Base-by-base conservation (phyloP, 2,113 vertebrate genomes). In the Engystomops pustulosus region DNA sequence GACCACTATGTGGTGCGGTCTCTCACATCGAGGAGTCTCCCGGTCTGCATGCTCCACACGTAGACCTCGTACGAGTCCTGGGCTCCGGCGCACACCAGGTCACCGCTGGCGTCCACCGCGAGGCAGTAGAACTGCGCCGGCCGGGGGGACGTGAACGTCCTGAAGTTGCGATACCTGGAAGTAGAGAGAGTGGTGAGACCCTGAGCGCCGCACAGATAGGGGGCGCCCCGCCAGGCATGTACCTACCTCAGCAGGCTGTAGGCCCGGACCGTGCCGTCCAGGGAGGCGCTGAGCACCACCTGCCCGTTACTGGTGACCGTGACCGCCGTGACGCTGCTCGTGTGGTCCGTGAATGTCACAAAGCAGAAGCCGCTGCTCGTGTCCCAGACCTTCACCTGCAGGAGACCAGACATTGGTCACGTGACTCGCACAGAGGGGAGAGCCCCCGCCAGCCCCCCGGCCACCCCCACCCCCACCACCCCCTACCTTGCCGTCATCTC, bases 11-110 rank as follows among this genome's bases (percentile, higher is more conserved):
- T n/a, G n/a, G n/a, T n/a, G n/a, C n/a, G n/a, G n/a, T n/a, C n/a
- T n/a, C n/a, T n/a, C 87, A 98, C 98, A 80, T 99, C 98, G 7
- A 99, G 93, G 55, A 99, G 94, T 27, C 97, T 89, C 51, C 97
- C 98, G 0, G 96, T 99, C 94, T 99, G 97, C 96, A 99, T 95
- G 34, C 97, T 98, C 98, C 98, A 99, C 85, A 99, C 91, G n/a
- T 97, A 98, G 87, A 99, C 93, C 90, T 99, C 96, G 32, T 98
- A 99, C 10, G 96, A 96, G 81, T 99, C 98, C 91, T 96, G 96
- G n/a, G 98, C 96, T 18, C 98, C 98, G 0, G 98, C 97, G 60
- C 95, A 94, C 79, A 99, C 94, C 47, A 99, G 92, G 88, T 99
- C 98, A 0, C 97, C 97, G 1, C 98, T 98, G 2, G 87, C 86